These are phyloP conservation scores for Oreohelix idahoensis DNA, from an alignment of 1,140 invertebrate species.

Conservation along the genomic window DNA sequence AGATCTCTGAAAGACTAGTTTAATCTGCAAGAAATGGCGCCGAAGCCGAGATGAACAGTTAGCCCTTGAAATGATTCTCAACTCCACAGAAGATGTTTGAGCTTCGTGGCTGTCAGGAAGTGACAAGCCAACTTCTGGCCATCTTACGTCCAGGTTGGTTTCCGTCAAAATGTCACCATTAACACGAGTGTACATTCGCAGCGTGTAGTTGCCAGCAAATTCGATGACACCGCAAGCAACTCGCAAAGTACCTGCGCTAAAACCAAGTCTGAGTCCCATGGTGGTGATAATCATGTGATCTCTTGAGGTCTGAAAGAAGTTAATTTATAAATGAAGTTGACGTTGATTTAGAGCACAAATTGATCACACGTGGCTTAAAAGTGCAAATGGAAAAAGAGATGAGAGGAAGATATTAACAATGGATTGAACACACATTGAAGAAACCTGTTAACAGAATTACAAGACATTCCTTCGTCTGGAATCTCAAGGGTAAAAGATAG, in stretches of 20 bases:
- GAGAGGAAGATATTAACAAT: too few relatives aligned
- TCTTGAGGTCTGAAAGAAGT: not conserved
- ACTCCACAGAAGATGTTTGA: constrained; percentile 47
- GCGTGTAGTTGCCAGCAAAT: constrained; percentile 49
- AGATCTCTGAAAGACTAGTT: constrained; percentile 45
- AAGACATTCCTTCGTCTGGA: too few relatives aligned
- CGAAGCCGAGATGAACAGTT: constrained; percentile 50
- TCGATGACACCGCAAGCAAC: constrained; percentile 57
- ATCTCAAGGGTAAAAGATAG: too few relatives aligned
- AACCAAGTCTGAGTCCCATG: constrained; percentile 44
- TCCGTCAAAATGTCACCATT: constrained; percentile 51
- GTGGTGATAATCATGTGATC: constrained; percentile 51
- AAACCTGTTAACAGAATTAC: too few relatives aligned
- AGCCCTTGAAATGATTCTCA: constrained; percentile 51
- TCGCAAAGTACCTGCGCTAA: constrained; percentile 37
- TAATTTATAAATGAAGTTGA: not conserved
- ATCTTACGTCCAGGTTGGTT: constrained; percentile 47
- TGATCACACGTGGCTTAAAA: too few relatives aligned
- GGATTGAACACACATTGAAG: too few relatives aligned
- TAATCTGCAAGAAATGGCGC: constrained; percentile 46
- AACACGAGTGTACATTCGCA: constrained; percentile 52
- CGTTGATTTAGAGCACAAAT: too few relatives aligned
- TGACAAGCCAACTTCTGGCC: constrained; percentile 52
- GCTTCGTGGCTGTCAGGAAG: constrained; percentile 53
- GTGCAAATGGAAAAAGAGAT: too few relatives aligned